Conservation (phyloP, 2,797 vertebrate species). For the Eulemur coronatus region DNA sequence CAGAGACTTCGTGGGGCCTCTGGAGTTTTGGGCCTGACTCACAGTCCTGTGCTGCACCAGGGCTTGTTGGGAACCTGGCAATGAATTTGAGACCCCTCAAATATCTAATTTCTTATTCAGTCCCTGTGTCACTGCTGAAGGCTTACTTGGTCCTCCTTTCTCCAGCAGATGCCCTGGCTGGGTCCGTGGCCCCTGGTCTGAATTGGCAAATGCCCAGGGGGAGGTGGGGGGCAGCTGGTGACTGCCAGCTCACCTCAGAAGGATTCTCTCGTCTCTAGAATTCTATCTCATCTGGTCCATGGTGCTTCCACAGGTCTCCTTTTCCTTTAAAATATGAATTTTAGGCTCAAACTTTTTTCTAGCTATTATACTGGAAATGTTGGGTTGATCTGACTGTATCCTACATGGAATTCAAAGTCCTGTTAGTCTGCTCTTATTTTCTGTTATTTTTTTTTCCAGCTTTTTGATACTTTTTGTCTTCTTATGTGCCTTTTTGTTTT, state of each 20-base stretch:
- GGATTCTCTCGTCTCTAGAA: neutral
- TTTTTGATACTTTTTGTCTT: neutral
- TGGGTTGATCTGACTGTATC: neutral
- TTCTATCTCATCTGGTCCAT: neutral
- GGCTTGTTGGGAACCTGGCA: neutral
- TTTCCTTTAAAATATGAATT: too few relatives aligned
- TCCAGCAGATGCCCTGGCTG: neutral
- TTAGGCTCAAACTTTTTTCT: neutral
- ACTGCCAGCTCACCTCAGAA: too few relatives aligned
- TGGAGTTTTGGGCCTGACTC: neutral
- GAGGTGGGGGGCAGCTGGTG: neutral
- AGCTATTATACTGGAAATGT: neutral
- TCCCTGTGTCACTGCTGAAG: too few relatives aligned
- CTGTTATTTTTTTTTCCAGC: neutral
- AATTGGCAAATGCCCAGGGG: neutral
- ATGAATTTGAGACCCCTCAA: neutral
- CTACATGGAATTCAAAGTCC: neutral
- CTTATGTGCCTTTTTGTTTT: neutral
- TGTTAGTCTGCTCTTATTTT: neutral
- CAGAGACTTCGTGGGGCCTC: too few relatives aligned
- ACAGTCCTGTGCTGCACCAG: neutral
- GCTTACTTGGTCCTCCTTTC: neutral
- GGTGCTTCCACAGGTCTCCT: neutral
- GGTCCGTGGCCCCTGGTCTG: too few relatives aligned
- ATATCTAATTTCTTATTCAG: neutral